Evolutionary conservation across 2,113 vertebrate genomes (phyloP).

Genomic region (Psilopsiagon aymara): DNA sequence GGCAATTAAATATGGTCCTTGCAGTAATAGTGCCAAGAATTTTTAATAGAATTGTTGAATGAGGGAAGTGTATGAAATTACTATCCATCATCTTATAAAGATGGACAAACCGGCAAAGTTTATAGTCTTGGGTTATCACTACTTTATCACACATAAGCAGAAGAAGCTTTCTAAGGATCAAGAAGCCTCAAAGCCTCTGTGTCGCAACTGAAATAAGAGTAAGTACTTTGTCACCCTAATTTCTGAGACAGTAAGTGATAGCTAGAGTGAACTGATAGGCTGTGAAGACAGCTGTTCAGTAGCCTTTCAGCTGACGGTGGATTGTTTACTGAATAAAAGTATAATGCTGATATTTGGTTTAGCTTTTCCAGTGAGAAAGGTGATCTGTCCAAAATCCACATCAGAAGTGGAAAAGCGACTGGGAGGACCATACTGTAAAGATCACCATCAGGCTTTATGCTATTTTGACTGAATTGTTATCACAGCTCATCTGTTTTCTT

Average conservation of each 20-base stretch:
- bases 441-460: background rate
- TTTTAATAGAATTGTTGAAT: background rate
- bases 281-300: background rate
- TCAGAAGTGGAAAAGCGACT: background rate
- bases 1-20: background rate
- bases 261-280: background rate
- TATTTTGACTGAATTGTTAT: constrained; percentile 18
- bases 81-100: background rate
- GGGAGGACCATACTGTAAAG: background rate
- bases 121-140: background rate
- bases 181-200: background rate
- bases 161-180: constrained; percentile 26
- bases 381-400: background rate
- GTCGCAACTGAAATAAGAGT: background rate
- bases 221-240: background rate
- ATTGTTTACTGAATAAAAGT: background rate
- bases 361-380: background rate
- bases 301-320: background rate
- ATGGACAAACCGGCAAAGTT: background rate
- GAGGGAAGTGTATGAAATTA: background rate
- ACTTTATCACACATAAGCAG: constrained; percentile 6
- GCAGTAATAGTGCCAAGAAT: background rate
- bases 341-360: background rate
- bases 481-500: constrained; percentile 16
- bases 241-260: background rate